Base-by-base conservation (phyloP, 2,888 invertebrate genomes). In the Schizotus pectinicornis region DNA sequence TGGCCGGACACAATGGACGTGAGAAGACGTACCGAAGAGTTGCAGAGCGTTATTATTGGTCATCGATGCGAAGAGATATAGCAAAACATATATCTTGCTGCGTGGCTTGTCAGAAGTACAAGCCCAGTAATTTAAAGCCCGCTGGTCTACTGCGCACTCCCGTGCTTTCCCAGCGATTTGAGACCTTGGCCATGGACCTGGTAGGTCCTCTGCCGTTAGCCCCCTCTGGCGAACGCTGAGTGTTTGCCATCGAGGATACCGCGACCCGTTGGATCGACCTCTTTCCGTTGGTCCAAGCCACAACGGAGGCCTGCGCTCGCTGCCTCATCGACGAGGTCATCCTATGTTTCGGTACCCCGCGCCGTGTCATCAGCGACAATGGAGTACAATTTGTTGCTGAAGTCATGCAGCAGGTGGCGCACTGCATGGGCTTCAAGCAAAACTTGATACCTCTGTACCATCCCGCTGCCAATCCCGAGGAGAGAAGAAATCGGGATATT, bases 81-180 rank as follows among this genome's bases (percentile, higher is more conserved):
- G n/a, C n/a, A n/a, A n/a, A n/a, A n/a, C n/a, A n/a, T n/a, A n/a
- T n/a, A n/a, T n/a, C n/a, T n/a, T n/a, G n/a, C n/a, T n/a, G n/a
- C n/a, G n/a, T n/a, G n/a, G n/a, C n/a, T n/a, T n/a, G n/a, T n/a
- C n/a, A n/a, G n/a, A n/a, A 22, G 5, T 22, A 22, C 22, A 22
- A 22, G 5, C 5, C 22, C 5, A 3, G 22, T 22, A 61, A 57
- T 12, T 31, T 48, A 13, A 61, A 58, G 14, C 64, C 65, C 1
- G 56, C 67, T 0, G 67, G 67, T 1, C 35, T 70, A 3, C 5
- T 64, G 1, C 63, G 62, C 38, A 67, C 61, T 0, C 57, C 65
- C 0, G 56, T 49, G 8, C 38, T 33, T 2, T 12, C 31, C 6
- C 63, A 41, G 22, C 48, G 64, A 9, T 68, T 64, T 30, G 67